Conservation (phyloP, 2,113 vertebrate species). For the Drymodes brunneopygia region DNA sequence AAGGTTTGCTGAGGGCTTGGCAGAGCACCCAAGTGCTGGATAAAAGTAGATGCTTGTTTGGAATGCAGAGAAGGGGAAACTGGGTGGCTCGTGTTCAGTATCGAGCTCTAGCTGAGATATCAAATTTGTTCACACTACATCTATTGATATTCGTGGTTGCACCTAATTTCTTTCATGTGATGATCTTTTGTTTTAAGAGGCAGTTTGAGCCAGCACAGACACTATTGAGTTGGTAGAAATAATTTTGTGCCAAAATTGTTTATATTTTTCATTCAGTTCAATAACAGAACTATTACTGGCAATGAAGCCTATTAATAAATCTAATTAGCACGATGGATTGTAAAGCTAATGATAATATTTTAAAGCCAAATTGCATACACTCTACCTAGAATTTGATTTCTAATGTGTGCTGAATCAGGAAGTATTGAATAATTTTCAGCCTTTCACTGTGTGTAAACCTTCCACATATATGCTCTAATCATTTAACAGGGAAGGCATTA, state of each 20-base stretch:
- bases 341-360: neutral
- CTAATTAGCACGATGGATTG: neutral
- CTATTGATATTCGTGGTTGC: neutral
- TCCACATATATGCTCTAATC: neutral
- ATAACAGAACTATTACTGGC: neutral
- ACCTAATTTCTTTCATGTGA: neutral
- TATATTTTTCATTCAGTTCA: neutral
- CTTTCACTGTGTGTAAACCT: neutral
- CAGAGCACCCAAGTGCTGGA: neutral
- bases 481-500: neutral
- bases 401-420: neutral
- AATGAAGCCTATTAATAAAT: neutral
- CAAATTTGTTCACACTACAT: accelerated
- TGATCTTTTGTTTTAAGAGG: neutral
- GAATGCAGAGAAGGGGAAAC: neutral
- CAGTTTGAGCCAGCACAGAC: neutral
- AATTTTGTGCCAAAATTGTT: neutral
- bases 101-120: neutral
- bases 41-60: neutral
- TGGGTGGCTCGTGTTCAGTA: accelerated
- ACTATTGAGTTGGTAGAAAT: neutral
- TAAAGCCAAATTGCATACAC: neutral
- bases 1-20: neutral
- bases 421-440: neutral
- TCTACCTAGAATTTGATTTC: neutral